Percentiles rank a stretch among this genome's conserved stretches.
Evolutionary conservation across 2,113 vertebrate species (phyloP).

Genomic region (Rhombomys opimus): DNA sequence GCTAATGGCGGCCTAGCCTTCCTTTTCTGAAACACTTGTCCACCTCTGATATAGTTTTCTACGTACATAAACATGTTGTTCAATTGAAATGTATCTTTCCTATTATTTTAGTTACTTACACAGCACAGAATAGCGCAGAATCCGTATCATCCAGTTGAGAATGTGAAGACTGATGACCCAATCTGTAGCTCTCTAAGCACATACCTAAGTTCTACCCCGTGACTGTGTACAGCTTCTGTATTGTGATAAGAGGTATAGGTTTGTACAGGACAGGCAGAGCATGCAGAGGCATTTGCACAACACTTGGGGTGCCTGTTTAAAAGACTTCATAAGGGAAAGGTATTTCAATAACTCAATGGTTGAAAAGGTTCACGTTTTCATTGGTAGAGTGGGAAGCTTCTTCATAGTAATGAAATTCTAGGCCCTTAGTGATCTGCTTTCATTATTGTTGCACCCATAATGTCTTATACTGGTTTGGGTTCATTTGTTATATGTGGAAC

Average conservation of each 20-base stretch:
- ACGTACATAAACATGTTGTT: neutral
- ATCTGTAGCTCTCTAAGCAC: neutral
- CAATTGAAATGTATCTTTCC: neutral
- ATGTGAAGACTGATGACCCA: neutral
- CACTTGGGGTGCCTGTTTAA: constrained; percentile 34
- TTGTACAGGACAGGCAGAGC: neutral
- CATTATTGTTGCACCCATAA: neutral
- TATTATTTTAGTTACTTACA: neutral
- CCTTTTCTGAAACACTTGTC: constrained; percentile 17
- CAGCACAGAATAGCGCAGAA: neutral
- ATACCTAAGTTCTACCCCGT: neutral
- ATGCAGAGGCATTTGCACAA: neutral
- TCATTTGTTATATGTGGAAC: constrained; percentile 50
- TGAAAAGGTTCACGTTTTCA: neutral
- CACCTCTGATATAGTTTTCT: neutral
- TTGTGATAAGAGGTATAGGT: neutral
- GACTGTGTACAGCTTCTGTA: neutral
- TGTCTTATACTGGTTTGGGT: neutral
- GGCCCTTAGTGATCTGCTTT: constrained; percentile 1
- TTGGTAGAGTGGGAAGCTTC: neutral
- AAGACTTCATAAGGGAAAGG: neutral
- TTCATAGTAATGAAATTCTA: neutral
- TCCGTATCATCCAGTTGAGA: neutral
- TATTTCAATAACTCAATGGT: constrained; percentile 13
- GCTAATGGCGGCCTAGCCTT: neutral